Evolutionary conservation across 2,113 vertebrate species (phyloP), one percentile per base, ranked within the genome.

Genomic region (Blennius ocellaris): DNA sequence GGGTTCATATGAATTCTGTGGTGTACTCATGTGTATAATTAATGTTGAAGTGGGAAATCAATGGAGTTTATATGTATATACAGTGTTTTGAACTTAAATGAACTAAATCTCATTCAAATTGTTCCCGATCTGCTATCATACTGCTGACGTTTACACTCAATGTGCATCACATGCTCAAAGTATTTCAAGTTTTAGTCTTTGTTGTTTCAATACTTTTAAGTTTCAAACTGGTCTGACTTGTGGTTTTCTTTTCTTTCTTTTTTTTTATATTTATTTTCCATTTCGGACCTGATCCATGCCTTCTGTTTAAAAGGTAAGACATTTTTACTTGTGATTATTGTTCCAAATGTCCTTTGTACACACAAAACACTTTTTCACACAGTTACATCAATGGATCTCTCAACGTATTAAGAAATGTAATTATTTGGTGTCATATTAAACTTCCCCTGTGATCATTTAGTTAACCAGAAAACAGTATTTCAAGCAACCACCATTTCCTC

Each of bases 221-320:
- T 36, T 15, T 47, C 11, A 57, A 8, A 7, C 21, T 53, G 14
- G 15, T 30, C 48, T 79, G 61, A 80, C n/a, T 11, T 52, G 0
- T 10, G 7, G 11, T 53, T 49, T 59, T 59, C 7, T 14, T 57
- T 66, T 53, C 39, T 50, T 5, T 47, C 45, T 55, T 6, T 50
- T 5, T 47, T 49, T 55, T 6, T 10, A 30, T 54, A 6, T 52
- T 39, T 54, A 8, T 21, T 30, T 51, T 21, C 50, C 39, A 38
- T 41, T 41, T 7, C 54, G 63, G 36, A n/a, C 61, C 21, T 15
- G 12, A 16, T 6, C 47, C 7, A 4, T 37, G 14, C 30, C 53
- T 61, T 12, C 6, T 40, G 38, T 21, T 72, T 14, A 43, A 59
- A 53, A 76, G 81, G 73, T 89, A 80, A 81, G 57, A 60, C 14